Evolutionary conservation across 1,140 invertebrate genomes (phyloP), one percentile per base, ranked within the genome.

Genomic region (Lutraria rhynchaena): DNA sequence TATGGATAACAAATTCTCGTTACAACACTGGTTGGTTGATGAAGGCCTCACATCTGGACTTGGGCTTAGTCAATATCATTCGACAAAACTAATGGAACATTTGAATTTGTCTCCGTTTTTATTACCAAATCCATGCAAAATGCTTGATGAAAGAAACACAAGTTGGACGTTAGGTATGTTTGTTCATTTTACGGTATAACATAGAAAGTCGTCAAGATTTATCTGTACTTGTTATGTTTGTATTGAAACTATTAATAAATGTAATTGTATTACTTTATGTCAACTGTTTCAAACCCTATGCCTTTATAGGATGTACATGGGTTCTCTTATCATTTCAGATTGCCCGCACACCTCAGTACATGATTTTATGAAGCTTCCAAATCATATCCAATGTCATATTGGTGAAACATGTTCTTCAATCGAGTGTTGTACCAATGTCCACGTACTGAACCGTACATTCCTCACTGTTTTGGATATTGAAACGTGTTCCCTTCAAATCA

Each of bases 51-150:
- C 15, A 24, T 19, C 9, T 3, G 69, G 46, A 11, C 15, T 13
- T 1, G 27, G 31, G 13, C 57, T 71, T 27, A 11, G 35, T 37
- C 1, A 19, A 22, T 57, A 55, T 29, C 22, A 55, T 24, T 11
- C 49, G 4, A 51, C 31, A 55, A 71, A 71, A 57, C n/a, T 71
- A 29, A 37, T 55, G 4, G 31, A 55, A 0, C 1, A 19, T 19
- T 3, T 55, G 3, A 71, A 71, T 29, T 22, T 71, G 27, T 53
- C 69, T 55, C 69, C 69, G 5, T 71, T 55, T 37, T 19, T 71
- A 11, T 3, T 24, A 7, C 9, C 33, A 24, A 29, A 17, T 5
- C 29, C 13, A 24, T 71, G 51, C n/a, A 55, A 9, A 11, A 24
- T 13, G 1, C 3, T 35, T 35, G 22, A 22, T 11, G 17, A 22